phyloP scores from a whole-genome alignment of 1,140 invertebrate genomes.

The Drosophila willistoni region DNA sequence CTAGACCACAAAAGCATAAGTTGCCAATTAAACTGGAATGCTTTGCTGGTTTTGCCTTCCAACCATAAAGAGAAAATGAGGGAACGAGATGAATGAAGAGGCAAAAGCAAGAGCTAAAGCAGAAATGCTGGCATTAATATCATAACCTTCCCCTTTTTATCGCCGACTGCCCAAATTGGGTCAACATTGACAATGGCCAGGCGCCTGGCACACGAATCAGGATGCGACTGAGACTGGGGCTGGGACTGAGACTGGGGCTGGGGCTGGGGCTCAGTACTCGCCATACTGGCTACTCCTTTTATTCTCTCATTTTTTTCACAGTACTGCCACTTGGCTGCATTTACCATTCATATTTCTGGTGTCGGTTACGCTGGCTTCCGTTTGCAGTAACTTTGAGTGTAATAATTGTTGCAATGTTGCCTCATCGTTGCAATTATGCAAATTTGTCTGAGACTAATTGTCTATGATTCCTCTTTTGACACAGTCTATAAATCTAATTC shows the following conservation, averaged over 20 bases:
- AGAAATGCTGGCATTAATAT: conserved; percentile 69
- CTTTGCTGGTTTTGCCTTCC: conserved; percentile 58
- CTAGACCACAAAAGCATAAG: conserved; percentile 80
- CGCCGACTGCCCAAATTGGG: conserved; percentile 76
- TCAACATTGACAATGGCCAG: conserved; percentile 79
- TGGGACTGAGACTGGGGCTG: too few species aligned
- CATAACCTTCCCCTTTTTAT: conserved; percentile 77
- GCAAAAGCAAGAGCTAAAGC: conserved; percentile 6
- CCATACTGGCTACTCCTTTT: not conserved
- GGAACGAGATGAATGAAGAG: not conserved
- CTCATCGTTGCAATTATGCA: conserved; percentile 68
- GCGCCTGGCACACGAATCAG: not conserved
- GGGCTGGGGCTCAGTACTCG: not conserved
- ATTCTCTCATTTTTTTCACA: not conserved
- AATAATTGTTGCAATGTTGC: conserved; percentile 72
- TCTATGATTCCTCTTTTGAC: conserved; percentile 63
- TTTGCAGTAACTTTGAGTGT: conserved; percentile 65
- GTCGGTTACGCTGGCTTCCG: conserved; percentile 70
- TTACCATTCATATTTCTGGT: conserved; percentile 60
- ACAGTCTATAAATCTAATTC: not conserved
- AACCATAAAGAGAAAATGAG: conserved; percentile 15
- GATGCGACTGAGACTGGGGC: too few species aligned
- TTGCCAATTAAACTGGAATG: conserved; percentile 81
- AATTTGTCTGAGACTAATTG: conserved; percentile 73
- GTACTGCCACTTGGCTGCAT: conserved; percentile 54